Conservation (phyloP, 2,888 invertebrate genomes). For the Dendrolimus pini region DNA sequence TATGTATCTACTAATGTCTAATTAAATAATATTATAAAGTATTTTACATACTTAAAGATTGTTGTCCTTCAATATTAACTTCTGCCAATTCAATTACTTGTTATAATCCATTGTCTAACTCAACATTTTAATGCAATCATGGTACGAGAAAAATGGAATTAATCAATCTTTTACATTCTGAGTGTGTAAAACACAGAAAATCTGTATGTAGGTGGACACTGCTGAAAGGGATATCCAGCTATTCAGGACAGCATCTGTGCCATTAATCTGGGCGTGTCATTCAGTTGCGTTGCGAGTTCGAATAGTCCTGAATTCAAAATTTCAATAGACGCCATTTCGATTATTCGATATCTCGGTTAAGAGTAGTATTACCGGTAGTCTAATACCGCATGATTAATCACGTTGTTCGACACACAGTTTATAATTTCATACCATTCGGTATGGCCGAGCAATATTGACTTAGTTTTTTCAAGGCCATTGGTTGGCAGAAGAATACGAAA, state of each 20-base stretch:
- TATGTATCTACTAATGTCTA: too few relatives aligned
- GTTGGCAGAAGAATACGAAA: slow-evolving; percentile 22
- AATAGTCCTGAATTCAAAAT: background rate
- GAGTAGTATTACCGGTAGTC: slow-evolving; percentile 16
- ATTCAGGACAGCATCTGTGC: background rate
- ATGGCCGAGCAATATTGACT: slow-evolving; percentile 1
- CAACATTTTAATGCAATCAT: too few relatives aligned
- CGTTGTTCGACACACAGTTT: slow-evolving; percentile 24
- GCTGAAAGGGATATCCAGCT: background rate
- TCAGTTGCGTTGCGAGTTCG: background rate
- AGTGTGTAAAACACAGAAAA: too few relatives aligned
- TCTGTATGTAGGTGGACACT: too few relatives aligned
- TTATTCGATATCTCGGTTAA: slow-evolving; percentile 14
- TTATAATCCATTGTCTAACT: too few relatives aligned
- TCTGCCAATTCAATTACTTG: too few relatives aligned
- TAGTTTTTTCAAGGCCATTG: slow-evolving; percentile 13
- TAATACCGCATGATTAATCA: slow-evolving; percentile 19
- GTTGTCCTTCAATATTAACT: too few relatives aligned
- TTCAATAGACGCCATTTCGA: slow-evolving; percentile 3
- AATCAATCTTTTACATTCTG: too few relatives aligned
- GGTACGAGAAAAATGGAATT: too few relatives aligned
- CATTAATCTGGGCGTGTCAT: background rate
- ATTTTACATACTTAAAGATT: too few relatives aligned
- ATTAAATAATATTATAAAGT: too few relatives aligned
- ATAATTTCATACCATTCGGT: slow-evolving; percentile 15